Conservation (phyloP, 2,113 vertebrate species). For the Mastomys coucha region DNA sequence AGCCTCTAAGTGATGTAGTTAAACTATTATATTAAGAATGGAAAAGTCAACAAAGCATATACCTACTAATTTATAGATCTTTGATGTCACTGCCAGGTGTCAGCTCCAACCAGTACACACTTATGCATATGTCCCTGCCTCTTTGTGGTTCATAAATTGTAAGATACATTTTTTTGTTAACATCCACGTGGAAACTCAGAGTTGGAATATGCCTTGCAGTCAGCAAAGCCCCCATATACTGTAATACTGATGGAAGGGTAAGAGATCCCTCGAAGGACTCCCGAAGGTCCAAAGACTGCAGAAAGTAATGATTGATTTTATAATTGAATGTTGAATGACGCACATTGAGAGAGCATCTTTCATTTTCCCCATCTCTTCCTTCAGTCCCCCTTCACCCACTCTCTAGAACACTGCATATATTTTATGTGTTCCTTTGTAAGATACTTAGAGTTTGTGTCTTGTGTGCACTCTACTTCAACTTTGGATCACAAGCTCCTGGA, state of each 20-base stretch:
- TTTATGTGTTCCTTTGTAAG: neutral
- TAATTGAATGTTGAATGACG: neutral
- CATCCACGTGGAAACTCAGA: neutral
- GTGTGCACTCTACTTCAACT: neutral
- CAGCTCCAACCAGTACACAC: neutral
- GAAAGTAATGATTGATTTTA: constrained; percentile 43
- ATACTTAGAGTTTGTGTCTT: neutral
- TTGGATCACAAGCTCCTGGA: neutral
- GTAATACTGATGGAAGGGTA: neutral
- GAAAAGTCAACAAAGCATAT: constrained; percentile 63
- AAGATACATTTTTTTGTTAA: constrained; percentile 29
- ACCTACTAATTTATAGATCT: constrained; percentile 67
- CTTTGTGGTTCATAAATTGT: constrained; percentile 15
- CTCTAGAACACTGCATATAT: neutral
- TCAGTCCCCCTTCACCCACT: neutral
- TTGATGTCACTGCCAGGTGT: constrained; percentile 46
- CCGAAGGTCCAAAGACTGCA: neutral
- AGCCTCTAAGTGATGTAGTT: constrained; percentile 54
- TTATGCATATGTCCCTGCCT: neutral
- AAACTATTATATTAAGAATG: constrained; percentile 72
- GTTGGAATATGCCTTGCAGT: neutral
- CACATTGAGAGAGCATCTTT: neutral
- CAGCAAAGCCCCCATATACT: neutral
- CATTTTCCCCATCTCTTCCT: neutral
- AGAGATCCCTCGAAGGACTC: constrained; percentile 16